Percentiles rank a stretch among this genome's conserved stretches.
These are phyloP conservation scores for Odocoileus virginianus DNA, from an alignment of 2,113 vertebrate species.

Conservation along the genomic window DNA sequence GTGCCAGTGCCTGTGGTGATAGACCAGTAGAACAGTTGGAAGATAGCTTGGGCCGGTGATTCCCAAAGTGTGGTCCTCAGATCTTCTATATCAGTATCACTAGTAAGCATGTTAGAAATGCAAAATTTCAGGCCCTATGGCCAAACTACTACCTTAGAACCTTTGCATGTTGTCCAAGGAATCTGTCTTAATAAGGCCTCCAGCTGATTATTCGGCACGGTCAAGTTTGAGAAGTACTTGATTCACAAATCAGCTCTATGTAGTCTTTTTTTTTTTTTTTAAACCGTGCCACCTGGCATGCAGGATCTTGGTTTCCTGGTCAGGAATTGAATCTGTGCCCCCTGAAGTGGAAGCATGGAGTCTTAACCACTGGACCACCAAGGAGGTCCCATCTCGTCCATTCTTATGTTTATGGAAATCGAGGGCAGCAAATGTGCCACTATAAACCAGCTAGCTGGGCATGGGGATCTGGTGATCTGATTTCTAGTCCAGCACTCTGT, in stretches of 20 bases:
- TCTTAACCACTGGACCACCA: neutral
- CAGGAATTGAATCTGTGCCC: neutral
- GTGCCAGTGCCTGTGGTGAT: neutral
- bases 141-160: neutral
- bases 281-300: neutral
- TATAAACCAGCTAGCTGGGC: neutral
- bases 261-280: neutral
- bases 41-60: neutral
- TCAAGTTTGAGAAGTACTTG: neutral
- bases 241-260: neutral
- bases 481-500: neutral
- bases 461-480: neutral
- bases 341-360: neutral
- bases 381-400: neutral
- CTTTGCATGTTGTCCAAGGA: neutral
- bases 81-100: neutral
- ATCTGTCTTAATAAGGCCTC: neutral
- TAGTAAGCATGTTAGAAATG: neutral
- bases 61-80: neutral
- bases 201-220: neutral
- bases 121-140: neutral
- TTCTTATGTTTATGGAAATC: neutral
- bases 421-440: neutral
- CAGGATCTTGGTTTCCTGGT: neutral
- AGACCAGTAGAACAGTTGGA: neutral